phyloP scores from a whole-genome alignment of 2,888 invertebrate genomes.

The Notocelia uddmanniana region DNA sequence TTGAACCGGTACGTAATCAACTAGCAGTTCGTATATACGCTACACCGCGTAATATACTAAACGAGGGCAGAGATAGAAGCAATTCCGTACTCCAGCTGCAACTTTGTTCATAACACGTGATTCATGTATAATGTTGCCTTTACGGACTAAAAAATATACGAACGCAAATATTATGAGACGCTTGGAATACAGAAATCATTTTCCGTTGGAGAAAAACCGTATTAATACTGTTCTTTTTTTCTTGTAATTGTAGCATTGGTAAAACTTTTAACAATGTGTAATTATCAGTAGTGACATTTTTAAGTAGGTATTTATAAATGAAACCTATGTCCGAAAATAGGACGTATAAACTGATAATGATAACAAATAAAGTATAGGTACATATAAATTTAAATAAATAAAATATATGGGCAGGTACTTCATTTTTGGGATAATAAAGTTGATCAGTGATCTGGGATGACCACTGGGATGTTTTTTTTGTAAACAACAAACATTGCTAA shows the following conservation, averaged over 20 bases:
- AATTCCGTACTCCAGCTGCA: conserved; percentile 45
- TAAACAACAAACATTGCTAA: too few relatives aligned
- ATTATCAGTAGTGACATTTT: too few relatives aligned
- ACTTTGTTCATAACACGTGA: conserved; percentile 46
- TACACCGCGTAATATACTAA: conserved; percentile 21
- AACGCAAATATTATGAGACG: conserved; percentile 42
- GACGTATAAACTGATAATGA: not conserved
- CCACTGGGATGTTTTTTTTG: too few relatives aligned
- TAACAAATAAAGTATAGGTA: too few relatives aligned
- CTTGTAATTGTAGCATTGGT: not conserved
- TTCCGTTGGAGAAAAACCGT: not conserved
- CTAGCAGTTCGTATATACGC: not conserved
- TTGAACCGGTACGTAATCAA: too few relatives aligned
- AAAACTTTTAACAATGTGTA: too few relatives aligned
- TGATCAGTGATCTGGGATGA: too few relatives aligned
- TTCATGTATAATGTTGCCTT: conserved; percentile 44
- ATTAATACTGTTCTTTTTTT: not conserved
- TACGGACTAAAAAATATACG: conserved; percentile 44
- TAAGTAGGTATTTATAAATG: too few relatives aligned
- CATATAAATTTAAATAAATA: too few relatives aligned
- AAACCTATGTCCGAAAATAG: too few relatives aligned
- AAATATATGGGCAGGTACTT: too few relatives aligned
- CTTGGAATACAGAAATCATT: conserved; percentile 20
- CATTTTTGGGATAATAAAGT: too few relatives aligned
- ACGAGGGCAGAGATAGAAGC: conserved; percentile 31